Percentiles rank a stretch among this genome's conserved stretches.
Evolutionary conservation across 2,888 invertebrate genomes (phyloP).

Genomic region (Habroteleia sp.): DNA sequence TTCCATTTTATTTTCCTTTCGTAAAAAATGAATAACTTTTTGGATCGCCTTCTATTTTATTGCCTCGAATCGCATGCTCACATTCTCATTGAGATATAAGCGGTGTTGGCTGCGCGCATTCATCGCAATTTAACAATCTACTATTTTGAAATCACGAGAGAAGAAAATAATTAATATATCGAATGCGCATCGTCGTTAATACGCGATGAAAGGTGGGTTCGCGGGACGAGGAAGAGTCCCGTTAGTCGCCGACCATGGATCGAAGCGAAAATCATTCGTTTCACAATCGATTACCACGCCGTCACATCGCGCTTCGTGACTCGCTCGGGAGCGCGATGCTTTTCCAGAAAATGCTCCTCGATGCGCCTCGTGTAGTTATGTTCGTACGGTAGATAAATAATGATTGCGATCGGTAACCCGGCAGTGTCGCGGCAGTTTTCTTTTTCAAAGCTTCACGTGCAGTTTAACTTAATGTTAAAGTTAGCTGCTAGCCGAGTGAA

Average conservation of each 20-base stretch:
- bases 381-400: constrained; percentile 2
- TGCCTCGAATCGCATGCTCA: no score
- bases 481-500: constrained; percentile 35
- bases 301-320: constrained; percentile 35
- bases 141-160: background rate
- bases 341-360: constrained; percentile 6
- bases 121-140: background rate
- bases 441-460: constrained; percentile 15
- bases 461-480: constrained; percentile 6
- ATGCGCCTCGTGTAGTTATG: background rate
- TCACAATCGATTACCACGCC: constrained; percentile 41
- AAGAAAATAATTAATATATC: constrained; percentile 38
- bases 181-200: constrained; percentile 24
- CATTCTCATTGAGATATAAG: no score
- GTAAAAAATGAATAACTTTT: no score
- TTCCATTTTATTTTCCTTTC: no score
- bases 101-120: no score
- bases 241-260: constrained; percentile 18
- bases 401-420: constrained; percentile 20
- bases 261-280: constrained; percentile 35
- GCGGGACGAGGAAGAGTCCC: constrained; percentile 10
- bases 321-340: constrained; percentile 3
- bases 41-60: no score
- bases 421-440: constrained; percentile 18
- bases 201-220: constrained; percentile 29